Evolutionary conservation across 2,888 invertebrate genomes (phyloP), one percentile per base, ranked within the genome.

Genomic region (Branchipolynoe longqiensis): DNA sequence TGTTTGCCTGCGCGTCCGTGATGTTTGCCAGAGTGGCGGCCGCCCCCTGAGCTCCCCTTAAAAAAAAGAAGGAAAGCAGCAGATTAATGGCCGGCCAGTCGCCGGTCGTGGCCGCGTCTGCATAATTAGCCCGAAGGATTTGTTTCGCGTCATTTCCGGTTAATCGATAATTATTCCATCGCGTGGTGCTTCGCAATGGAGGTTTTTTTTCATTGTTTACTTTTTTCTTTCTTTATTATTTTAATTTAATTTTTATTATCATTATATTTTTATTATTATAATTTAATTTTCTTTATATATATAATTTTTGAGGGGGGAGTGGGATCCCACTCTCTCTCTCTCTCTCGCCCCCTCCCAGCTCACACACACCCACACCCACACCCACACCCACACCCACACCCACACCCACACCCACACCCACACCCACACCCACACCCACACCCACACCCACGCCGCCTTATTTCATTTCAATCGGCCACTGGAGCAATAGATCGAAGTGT

Each of bases 161-260:
- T 78, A 78, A 78, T 78, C 78, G 33, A 78, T 78, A 48, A 78
- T 78, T 78, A 78, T 78, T 78, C 54, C 48, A 48, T 40, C 73
- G 18, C 38, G 8, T 12, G 4, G 69, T 38, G 38, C 33, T 25
- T 25, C 22, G 58, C 58, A 18, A 48, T 48, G 18, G 8, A n/a
- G n/a, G n/a, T n/a, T n/a, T n/a, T n/a, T n/a, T n/a, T n/a, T n/a
- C n/a, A n/a, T n/a, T n/a, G n/a, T n/a, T n/a, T n/a, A n/a, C n/a
- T n/a, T n/a, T n/a, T n/a, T n/a, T n/a, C n/a, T n/a, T n/a, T n/a
- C n/a, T n/a, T n/a, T n/a, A n/a, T n/a, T n/a, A n/a, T n/a, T n/a
- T n/a, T n/a, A n/a, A n/a, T n/a, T n/a, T n/a, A n/a, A n/a, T n/a
- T n/a, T n/a, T n/a, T n/a, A n/a, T n/a, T n/a, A n/a, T n/a, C n/a